phyloP scores from a whole-genome alignment of 2,888 invertebrate genomes.

The Tetanocera ferruginea region DNA sequence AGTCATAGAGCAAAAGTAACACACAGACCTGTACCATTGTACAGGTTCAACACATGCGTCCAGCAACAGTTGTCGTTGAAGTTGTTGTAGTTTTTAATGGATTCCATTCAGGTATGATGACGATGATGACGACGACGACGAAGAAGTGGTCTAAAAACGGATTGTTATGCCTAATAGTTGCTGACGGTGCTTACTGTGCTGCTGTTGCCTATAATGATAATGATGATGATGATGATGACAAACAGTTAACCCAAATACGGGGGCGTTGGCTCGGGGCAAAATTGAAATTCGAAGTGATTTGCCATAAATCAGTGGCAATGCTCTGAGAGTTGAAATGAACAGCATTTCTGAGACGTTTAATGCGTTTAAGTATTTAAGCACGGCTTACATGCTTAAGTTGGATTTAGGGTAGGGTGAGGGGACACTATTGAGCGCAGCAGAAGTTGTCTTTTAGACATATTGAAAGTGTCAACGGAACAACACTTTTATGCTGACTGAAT shows the following conservation, averaged over 20 bases:
- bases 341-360: not conserved
- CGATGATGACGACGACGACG: not conserved
- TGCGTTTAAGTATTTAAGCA: not conserved
- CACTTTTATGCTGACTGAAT: not conserved
- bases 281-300: conserved; percentile 9
- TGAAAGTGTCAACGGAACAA: conserved; percentile 7
- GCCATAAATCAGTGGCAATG: conserved; percentile 1
- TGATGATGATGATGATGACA: conserved; percentile 29
- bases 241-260: conserved; percentile 33
- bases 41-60: not conserved
- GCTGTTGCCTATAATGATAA: not conserved
- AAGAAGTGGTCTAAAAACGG: not conserved
- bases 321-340: not conserved
- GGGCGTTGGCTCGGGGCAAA: conserved; percentile 25
- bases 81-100: conserved; percentile 12
- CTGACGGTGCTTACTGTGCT: not conserved
- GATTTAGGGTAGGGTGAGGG: too few relatives aligned
- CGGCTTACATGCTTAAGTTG: not conserved
- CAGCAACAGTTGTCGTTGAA: too few relatives aligned
- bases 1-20: not conserved
- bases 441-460: not conserved
- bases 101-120: not conserved
- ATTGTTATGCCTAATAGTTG: not conserved
- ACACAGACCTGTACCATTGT: not conserved
- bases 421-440: not conserved